These are phyloP conservation scores for Copidosoma aretas DNA, from an alignment of 2,888 invertebrate genomes.

Conservation along the genomic window DNA sequence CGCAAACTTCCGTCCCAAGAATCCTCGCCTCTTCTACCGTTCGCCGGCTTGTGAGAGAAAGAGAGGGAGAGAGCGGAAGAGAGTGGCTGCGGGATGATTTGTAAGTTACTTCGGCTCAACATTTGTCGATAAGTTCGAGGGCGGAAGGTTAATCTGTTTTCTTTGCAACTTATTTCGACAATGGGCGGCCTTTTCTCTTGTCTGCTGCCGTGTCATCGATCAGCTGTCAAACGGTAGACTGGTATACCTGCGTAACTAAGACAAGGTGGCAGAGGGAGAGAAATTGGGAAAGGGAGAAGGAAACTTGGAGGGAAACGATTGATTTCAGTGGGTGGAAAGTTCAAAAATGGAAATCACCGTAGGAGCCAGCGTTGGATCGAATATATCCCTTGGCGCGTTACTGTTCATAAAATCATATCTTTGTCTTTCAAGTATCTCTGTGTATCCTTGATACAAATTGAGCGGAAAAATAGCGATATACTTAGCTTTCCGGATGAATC, in stretches of 20 bases:
- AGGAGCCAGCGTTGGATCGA: too few relatives aligned
- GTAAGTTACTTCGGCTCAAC: constrained; percentile 11
- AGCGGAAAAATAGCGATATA: too few relatives aligned
- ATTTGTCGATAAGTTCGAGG: neutral
- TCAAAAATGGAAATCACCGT: neutral
- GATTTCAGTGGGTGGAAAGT: constrained; percentile 30
- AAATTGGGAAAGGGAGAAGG: neutral
- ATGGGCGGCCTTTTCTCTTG: constrained; percentile 12
- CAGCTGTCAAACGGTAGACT: constrained; percentile 9
- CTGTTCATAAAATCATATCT: too few relatives aligned
- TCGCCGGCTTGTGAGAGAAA: neutral
- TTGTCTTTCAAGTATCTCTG: too few relatives aligned
- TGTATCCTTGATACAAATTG: too few relatives aligned
- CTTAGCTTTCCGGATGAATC: too few relatives aligned
- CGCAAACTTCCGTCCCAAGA: constrained; percentile 20
- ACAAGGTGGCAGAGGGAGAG: too few relatives aligned
- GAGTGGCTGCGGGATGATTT: constrained; percentile 21
- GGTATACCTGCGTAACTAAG: too few relatives aligned
- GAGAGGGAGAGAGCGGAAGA: too few relatives aligned
- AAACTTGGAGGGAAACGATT: neutral
- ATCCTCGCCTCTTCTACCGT: neutral
- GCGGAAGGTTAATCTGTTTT: constrained; percentile 30
- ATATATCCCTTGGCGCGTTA: too few relatives aligned
- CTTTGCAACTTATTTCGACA: constrained; percentile 29
- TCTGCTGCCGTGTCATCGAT: constrained; percentile 18